These are phyloP conservation scores for Eurois occulta DNA, from an alignment of 2,888 invertebrate genomes.

Conservation along the genomic window DNA sequence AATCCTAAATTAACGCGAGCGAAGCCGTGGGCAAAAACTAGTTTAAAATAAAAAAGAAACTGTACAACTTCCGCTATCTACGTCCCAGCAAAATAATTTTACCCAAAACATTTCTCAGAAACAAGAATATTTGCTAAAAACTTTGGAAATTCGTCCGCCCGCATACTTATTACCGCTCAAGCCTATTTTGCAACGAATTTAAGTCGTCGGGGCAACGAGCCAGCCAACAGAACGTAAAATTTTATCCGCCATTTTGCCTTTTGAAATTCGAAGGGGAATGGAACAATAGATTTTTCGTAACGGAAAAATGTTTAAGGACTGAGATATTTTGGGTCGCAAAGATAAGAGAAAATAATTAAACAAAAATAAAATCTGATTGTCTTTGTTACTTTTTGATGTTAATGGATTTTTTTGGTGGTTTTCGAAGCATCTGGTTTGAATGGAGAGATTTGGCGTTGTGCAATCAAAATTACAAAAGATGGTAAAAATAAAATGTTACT, in stretches of 20 bases:
- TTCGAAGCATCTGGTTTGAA: constrained; percentile 5
- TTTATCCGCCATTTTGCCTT: constrained; percentile 66
- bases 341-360: constrained; percentile 64
- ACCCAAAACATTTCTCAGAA: constrained; percentile 40
- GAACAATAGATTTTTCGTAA: constrained; percentile 61
- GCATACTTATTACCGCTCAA: constrained; percentile 59
- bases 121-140: constrained; percentile 56
- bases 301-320: constrained; percentile 60
- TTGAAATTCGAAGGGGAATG: constrained; percentile 56
- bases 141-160: constrained; percentile 49
- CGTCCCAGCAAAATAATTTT: constrained; percentile 26
- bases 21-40: too few species aligned
- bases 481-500: too few species aligned
- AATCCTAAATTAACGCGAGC: too few species aligned
- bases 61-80: constrained; percentile 10
- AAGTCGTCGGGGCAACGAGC: constrained; percentile 51
- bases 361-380: constrained; percentile 50
- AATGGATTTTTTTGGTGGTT: constrained; percentile 6
- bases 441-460: not conserved
- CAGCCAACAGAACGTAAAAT: constrained; percentile 57
- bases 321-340: constrained; percentile 45
- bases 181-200: constrained; percentile 61
- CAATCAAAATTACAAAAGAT: too few species aligned
- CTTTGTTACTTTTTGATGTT: constrained; percentile 29
- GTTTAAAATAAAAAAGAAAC: not conserved